Conservation (phyloP, 2,888 invertebrate species). For the Cephonodes hylas region DNA sequence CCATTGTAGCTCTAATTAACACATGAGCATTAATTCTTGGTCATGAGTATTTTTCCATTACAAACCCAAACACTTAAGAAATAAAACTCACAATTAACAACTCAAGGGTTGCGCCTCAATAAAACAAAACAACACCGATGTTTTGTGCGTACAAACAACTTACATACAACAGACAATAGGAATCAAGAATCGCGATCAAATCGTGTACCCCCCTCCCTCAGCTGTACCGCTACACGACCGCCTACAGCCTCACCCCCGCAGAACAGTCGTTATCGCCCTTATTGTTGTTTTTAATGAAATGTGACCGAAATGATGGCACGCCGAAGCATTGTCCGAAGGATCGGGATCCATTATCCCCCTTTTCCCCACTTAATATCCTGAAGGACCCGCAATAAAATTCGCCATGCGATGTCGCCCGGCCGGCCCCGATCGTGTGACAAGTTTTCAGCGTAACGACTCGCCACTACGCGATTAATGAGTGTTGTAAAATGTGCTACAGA, state of each 20-base stretch:
- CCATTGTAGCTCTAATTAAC: no score
- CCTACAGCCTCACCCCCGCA: constrained; percentile 11
- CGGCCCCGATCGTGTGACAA: constrained; percentile 56
- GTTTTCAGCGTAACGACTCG: constrained; percentile 33
- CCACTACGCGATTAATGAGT: neutral
- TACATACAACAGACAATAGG: constrained; percentile 8
- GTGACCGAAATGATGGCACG: constrained; percentile 56
- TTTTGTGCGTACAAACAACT: constrained; percentile 2
- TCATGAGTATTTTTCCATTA: no score
- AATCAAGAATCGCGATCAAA: constrained; percentile 49
- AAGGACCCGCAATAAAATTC: constrained; percentile 62
- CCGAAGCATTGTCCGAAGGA: constrained; percentile 63
- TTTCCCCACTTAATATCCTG: constrained; percentile 58
- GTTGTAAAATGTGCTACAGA: neutral
- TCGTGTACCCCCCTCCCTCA: constrained; percentile 31
- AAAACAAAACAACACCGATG: constrained; percentile 11
- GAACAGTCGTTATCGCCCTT: constrained; percentile 56
- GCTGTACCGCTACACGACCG: constrained; percentile 21
- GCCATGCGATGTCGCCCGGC: constrained; percentile 42
- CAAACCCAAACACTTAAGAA: neutral
- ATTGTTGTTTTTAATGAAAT: constrained; percentile 75
- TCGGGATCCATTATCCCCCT: constrained; percentile 62
- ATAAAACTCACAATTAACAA: constrained; percentile 1
- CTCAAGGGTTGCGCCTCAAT: neutral
- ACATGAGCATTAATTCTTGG: no score